Evolutionary conservation across 2,888 invertebrate species (phyloP).

Genomic region (Drosophila parthenogenetica): DNA sequence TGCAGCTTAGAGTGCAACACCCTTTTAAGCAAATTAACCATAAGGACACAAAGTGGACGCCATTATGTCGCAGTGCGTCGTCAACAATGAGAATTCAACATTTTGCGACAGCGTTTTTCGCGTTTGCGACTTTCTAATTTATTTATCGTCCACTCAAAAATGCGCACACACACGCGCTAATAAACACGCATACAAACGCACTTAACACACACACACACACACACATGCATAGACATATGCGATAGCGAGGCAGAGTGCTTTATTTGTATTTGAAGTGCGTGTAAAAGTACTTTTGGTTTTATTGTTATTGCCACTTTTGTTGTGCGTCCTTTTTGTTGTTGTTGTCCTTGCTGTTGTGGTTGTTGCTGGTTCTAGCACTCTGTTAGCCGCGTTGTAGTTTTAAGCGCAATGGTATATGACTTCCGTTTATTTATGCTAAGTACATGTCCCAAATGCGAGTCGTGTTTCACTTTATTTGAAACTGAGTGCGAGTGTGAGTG

Average conservation of each 20-base stretch:
- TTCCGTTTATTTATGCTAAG: conserved; percentile 51
- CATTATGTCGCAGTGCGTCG: conserved; percentile 80
- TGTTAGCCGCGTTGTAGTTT: conserved; percentile 40
- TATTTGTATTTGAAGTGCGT: conserved; percentile 75
- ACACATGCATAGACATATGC: neutral
- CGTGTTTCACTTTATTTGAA: conserved; percentile 8
- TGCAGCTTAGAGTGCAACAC: conserved; percentile 53
- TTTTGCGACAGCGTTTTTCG: conserved; percentile 59
- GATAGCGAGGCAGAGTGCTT: conserved; percentile 33
- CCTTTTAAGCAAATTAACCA: conserved; percentile 84
- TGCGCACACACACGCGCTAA: conserved; percentile 54
- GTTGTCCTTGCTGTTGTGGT: conserved; percentile 4
- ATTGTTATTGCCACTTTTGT: conserved; percentile 57
- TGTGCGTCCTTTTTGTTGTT: conserved; percentile 6
- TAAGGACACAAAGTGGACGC: conserved; percentile 82
- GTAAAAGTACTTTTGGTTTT: conserved; percentile 65
- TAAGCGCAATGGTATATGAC: conserved; percentile 39
- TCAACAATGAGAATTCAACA: conserved; percentile 36
- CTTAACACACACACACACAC: conserved; percentile 13
- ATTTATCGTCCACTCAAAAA: conserved; percentile 72
- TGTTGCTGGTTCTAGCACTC: conserved; percentile 31
- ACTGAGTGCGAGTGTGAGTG: neutral
- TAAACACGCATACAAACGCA: conserved; percentile 48
- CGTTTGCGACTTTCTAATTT: conserved; percentile 75
- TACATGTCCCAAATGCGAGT: conserved; percentile 24